Conservation (phyloP, 2,113 vertebrate genomes). For the Peucedramus taeniatus region DNA sequence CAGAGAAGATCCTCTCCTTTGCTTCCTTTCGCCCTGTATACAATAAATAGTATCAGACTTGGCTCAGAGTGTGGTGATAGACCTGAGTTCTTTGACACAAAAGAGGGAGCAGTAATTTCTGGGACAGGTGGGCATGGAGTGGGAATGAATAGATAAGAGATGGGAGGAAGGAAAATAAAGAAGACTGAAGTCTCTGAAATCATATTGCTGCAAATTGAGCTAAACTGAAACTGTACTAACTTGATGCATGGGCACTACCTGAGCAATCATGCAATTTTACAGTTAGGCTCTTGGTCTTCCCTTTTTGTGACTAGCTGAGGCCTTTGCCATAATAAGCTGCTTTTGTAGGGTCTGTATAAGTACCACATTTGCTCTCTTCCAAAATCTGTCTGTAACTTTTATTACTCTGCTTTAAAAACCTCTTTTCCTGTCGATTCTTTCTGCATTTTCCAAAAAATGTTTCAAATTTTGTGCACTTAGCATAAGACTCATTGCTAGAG, state of each 20-base stretch:
- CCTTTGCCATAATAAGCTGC: background rate
- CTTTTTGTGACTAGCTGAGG: background rate
- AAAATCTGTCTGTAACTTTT: background rate
- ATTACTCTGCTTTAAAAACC: background rate
- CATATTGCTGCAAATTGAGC: background rate
- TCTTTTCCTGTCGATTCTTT: background rate
- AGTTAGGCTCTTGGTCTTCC: background rate
- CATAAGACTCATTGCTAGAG: background rate
- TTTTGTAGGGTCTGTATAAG: background rate
- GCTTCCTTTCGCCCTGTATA: background rate
- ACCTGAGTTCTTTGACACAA: background rate
- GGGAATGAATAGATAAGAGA: background rate
- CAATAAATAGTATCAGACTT: background rate
- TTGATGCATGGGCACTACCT: background rate
- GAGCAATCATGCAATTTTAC: background rate
- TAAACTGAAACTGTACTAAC: background rate
- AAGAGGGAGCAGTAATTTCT: background rate
- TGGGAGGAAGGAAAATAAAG: background rate
- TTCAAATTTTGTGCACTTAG: background rate
- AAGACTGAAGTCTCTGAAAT: background rate
- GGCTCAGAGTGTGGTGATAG: background rate
- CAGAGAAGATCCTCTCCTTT: background rate
- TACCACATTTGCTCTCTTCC: background rate
- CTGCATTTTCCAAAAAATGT: constrained; percentile 1
- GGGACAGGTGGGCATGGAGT: background rate